Percentiles rank a stretch among this genome's conserved stretches.
These are phyloP conservation scores for Samia ricini DNA, from an alignment of 1,140 invertebrate species.

Conservation along the genomic window DNA sequence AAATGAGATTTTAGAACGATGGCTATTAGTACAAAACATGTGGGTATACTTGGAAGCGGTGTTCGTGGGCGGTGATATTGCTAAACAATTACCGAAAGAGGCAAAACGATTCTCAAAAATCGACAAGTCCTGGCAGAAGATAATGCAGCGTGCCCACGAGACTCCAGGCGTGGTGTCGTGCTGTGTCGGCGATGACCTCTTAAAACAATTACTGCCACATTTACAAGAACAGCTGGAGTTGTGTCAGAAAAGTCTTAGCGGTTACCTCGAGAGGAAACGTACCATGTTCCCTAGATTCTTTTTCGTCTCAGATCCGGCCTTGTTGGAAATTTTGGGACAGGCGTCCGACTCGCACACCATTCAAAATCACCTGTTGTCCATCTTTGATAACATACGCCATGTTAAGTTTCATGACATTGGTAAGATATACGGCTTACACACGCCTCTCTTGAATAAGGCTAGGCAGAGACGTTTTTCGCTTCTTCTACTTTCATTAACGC, in stretches of 20 bases:
- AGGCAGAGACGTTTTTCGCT: too few species aligned
- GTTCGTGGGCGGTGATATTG: constrained; percentile 98
- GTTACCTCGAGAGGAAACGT: constrained; percentile 97
- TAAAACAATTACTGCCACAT: constrained; percentile 95
- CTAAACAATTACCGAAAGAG: constrained; percentile 97
- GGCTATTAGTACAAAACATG: constrained; percentile 98
- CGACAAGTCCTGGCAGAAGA: constrained; percentile 98
- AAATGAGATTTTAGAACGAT: constrained; percentile 97
- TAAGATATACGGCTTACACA: constrained; percentile 37
- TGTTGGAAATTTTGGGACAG: constrained; percentile 97
- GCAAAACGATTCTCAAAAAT: constrained; percentile 97
- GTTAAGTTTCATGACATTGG: constrained; percentile 96
- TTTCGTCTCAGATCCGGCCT: constrained; percentile 97
- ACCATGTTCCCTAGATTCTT: constrained; percentile 98
- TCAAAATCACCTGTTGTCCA: constrained; percentile 96
- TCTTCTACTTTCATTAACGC: too few species aligned
- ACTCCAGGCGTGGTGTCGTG: constrained; percentile 96
- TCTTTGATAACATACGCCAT: constrained; percentile 96
- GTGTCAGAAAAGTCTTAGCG: constrained; percentile 97
- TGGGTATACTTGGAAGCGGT: constrained; percentile 99
- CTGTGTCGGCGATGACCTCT: constrained; percentile 96
- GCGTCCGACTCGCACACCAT: constrained; percentile 98
- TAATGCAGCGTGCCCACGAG: constrained; percentile 96
- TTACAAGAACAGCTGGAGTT: constrained; percentile 97
- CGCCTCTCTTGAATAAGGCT: too few species aligned